A percentile compares a stretch with the other conserved stretches of the same genome.
These are phyloP conservation scores for Nothocercus nigrocapillus DNA, from an alignment of 2,113 vertebrate genomes.

Conservation along the genomic window DNA sequence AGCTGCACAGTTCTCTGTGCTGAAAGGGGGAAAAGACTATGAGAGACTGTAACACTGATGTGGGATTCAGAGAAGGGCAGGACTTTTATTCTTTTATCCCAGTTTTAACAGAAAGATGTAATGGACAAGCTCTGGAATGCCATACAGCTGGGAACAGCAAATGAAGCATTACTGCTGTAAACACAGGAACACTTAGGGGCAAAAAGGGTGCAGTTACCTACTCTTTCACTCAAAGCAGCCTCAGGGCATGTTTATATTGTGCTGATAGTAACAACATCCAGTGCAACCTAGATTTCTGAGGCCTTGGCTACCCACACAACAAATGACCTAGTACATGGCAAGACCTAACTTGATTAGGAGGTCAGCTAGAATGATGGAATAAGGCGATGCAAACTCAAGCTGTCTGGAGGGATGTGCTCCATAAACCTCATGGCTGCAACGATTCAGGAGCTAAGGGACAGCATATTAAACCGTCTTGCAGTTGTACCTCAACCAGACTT, in stretches of 20 bases:
- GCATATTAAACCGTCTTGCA: not conserved
- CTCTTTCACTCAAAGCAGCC: not conserved
- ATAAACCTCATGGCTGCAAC: not conserved
- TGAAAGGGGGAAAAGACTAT: not conserved
- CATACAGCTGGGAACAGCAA: not conserved
- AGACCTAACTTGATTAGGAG: not conserved
- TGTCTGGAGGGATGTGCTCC: not conserved
- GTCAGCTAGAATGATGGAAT: not conserved
- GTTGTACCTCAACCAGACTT: not conserved
- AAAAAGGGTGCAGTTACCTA: not conserved
- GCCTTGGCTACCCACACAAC: not conserved
- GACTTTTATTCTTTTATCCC: not conserved
- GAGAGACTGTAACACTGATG: not conserved
- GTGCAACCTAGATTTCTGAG: not conserved
- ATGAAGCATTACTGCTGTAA: accelerated
- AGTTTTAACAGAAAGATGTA: not conserved
- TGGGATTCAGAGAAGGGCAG: not conserved
- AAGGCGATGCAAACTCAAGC: not conserved
- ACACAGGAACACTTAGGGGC: not conserved
- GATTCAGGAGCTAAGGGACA: not conserved
- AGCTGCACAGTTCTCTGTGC: not conserved
- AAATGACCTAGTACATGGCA: not conserved
- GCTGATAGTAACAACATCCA: not conserved
- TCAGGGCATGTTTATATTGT: not conserved
- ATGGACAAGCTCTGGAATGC: not conserved